Conservation (phyloP, 2,888 invertebrate species). For the Lepidocyrtinus sp. region DNA sequence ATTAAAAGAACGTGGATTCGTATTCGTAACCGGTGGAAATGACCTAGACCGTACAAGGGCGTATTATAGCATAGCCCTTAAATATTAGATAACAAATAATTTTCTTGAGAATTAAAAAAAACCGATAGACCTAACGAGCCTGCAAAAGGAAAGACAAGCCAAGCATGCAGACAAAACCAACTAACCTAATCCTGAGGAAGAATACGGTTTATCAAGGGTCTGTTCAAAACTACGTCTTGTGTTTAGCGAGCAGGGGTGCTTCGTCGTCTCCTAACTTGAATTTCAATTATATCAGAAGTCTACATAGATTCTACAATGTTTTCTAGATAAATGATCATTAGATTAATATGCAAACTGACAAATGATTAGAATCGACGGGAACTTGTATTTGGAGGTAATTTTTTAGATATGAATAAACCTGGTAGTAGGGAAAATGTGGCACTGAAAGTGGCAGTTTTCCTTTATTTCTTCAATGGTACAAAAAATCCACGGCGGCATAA, state of each 20-base stretch:
- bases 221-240: not conserved
- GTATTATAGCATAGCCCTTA: too few species aligned
- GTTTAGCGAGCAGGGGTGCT: not conserved
- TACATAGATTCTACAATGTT: not conserved
- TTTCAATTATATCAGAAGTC: too few species aligned
- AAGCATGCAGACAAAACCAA: not conserved
- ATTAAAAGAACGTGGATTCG: too few species aligned
- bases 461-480: slow-evolving; percentile 48
- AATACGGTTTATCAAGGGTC: not conserved
- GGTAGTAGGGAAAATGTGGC: slow-evolving; percentile 40
- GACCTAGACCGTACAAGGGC: too few species aligned
- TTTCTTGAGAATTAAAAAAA: too few species aligned
- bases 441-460: slow-evolving; percentile 45
- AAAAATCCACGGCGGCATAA: slow-evolving; percentile 47
- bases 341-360: not conserved
- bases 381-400: slow-evolving; percentile 1
- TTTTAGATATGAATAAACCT: slow-evolving; percentile 35
- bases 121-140: not conserved
- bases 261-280: too few species aligned
- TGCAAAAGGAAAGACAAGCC: not conserved
- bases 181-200: not conserved
- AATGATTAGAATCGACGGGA: too few species aligned
- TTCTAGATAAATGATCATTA: not conserved
- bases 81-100: too few species aligned
- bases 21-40: too few species aligned